A percentile compares a stretch with the other conserved stretches of the same genome.
phyloP scores from a whole-genome alignment of 2,797 vertebrate genomes.

The Sparus aurata region DNA sequence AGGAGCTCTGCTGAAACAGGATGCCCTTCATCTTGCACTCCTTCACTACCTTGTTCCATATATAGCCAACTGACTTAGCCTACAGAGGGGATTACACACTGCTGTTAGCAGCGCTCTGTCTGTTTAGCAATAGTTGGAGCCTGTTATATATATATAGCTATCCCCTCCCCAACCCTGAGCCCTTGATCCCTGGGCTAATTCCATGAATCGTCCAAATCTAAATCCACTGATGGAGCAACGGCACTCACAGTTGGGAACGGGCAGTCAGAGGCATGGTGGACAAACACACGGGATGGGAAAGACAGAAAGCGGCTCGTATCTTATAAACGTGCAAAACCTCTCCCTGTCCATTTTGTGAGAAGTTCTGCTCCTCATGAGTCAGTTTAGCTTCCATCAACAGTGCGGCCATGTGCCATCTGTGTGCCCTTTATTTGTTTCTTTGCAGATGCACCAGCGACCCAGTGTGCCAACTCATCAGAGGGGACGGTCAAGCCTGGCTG shows the following conservation, averaged over 20 bases:
- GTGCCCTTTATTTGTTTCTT: slow-evolving; percentile 43
- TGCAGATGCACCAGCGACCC: slow-evolving; percentile 58
- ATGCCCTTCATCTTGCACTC: slow-evolving; percentile 10
- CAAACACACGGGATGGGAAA: slow-evolving; percentile 2
- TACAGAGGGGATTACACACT: slow-evolving; percentile 67
- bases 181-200: slow-evolving; percentile 85
- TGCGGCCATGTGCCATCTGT: slow-evolving; percentile 9
- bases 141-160: slow-evolving; percentile 56
- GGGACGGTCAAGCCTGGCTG: slow-evolving; percentile 70
- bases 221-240: slow-evolving; percentile 78
- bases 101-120: slow-evolving; percentile 51
- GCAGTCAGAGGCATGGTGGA: slow-evolving; percentile 15
- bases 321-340: slow-evolving; percentile 17
- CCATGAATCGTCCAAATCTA: slow-evolving; percentile 84
- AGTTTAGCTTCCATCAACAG: slow-evolving; percentile 4
- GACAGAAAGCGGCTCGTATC: background rate
- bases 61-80: slow-evolving; percentile 58
- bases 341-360: slow-evolving; percentile 7
- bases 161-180: slow-evolving; percentile 70
- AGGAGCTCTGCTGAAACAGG: slow-evolving; percentile 13
- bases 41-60: slow-evolving; percentile 37
- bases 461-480: slow-evolving; percentile 71
- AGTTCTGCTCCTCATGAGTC: background rate
- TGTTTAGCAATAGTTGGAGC: slow-evolving; percentile 68
- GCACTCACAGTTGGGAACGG: slow-evolving; percentile 42